Conservation (phyloP, 2,888 invertebrate genomes). For the Drosophila meridionalis region DNA sequence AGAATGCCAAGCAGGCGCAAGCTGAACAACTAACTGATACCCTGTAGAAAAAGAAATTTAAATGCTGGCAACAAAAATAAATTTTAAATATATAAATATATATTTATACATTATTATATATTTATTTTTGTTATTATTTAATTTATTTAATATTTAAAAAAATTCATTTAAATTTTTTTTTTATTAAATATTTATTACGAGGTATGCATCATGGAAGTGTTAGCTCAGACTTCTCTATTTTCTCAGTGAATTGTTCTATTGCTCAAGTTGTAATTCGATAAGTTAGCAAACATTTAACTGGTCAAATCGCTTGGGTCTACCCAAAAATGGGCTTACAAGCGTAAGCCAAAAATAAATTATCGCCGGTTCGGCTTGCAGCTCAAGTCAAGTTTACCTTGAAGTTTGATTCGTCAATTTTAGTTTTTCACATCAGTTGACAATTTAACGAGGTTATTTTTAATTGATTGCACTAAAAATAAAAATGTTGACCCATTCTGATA, state of each 20-base stretch:
- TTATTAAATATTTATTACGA: too few relatives aligned
- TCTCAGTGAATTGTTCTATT: slow-evolving; percentile 6
- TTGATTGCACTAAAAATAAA: not conserved
- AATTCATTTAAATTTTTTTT: not conserved
- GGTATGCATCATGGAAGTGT: not conserved
- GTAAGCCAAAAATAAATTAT: not conserved
- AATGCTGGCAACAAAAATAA: not conserved
- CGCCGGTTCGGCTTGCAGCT: not conserved
- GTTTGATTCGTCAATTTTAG: not conserved
- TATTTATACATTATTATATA: not conserved
- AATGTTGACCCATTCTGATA: not conserved
- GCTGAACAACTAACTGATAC: slow-evolving; percentile 17
- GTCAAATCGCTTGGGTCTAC: not conserved
- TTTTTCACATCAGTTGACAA: not conserved
- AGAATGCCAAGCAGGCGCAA: not conserved
- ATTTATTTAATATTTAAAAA: not conserved
- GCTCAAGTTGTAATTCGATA: not conserved
- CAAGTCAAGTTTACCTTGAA: not conserved
- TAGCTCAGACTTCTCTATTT: too few relatives aligned
- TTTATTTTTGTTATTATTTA: not conserved
- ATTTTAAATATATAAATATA: accelerated
- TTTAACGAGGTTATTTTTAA: not conserved
- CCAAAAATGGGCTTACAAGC: not conserved
- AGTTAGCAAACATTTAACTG: slow-evolving; percentile 6
- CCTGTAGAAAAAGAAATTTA: not conserved